Percentiles rank a stretch among this genome's conserved stretches.
phyloP scores from a whole-genome alignment of 2,888 invertebrate genomes.

The Dicranocentrus wangi region DNA sequence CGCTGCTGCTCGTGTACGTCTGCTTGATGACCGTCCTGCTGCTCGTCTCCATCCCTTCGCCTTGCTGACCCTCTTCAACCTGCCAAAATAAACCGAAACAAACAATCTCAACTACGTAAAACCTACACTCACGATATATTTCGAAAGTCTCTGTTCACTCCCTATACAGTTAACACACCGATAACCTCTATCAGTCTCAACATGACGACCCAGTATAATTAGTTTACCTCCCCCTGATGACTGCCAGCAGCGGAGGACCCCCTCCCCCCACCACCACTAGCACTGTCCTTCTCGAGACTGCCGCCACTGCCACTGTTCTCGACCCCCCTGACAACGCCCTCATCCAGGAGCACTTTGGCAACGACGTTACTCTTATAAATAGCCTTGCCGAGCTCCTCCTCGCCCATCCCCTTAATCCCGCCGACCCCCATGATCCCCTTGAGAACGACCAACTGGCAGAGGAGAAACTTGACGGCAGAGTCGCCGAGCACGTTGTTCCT shows the following conservation, averaged over 20 bases:
- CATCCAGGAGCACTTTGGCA: conserved; percentile 32
- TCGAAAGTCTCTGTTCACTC: too few species aligned
- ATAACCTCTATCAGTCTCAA: background rate
- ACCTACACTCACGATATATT: too few species aligned
- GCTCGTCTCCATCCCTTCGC: background rate
- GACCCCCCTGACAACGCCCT: background rate
- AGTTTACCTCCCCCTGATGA: too few species aligned
- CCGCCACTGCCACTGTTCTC: conserved; percentile 15
- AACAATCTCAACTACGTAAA: background rate
- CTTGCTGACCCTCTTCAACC: background rate
- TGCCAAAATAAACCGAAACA: background rate
- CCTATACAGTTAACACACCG: background rate
- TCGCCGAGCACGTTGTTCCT: conserved; percentile 36
- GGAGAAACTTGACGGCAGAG: conserved; percentile 42
- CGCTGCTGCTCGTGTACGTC: conserved; percentile 11
- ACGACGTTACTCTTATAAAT: conserved; percentile 36
- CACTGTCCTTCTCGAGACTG: conserved; percentile 23
- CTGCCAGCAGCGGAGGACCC: too few species aligned
- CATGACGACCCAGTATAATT: background rate
- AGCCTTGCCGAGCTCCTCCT: conserved; percentile 1
- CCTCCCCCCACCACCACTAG: background rate
- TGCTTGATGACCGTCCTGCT: conserved; percentile 23
- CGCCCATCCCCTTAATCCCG: background rate
- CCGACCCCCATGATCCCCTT: conserved; percentile 54
- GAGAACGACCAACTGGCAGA: conserved; percentile 61